These are phyloP conservation scores for Diplolepis rosae DNA, from an alignment of 2,888 invertebrate genomes.

Conservation along the genomic window DNA sequence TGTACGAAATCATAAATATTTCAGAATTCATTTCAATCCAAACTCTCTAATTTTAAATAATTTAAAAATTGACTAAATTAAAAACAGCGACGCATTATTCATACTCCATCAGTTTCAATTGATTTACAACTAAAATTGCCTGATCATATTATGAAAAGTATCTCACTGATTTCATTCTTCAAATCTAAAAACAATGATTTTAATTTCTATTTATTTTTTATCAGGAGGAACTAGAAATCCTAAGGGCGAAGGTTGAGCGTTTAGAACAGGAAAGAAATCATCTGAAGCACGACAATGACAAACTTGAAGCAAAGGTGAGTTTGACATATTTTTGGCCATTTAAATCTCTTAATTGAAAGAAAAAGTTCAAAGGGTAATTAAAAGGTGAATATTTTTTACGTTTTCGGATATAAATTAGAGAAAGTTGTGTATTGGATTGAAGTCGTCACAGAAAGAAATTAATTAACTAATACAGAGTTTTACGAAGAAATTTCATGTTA, in stretches of 20 bases:
- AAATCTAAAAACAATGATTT: no score
- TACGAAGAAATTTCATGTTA: neutral
- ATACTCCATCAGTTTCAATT: no score
- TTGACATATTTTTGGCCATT: neutral
- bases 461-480: neutral
- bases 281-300: slow-evolving; percentile 91
- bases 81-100: no score
- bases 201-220: no score
- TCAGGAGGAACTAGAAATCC: slow-evolving; percentile 90
- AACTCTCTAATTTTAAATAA: no score
- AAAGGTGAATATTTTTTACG: neutral
- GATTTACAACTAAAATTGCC: no score
- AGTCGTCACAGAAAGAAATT: neutral
- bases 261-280: slow-evolving; percentile 89
- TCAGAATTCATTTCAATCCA: no score
- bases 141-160: no score
- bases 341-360: neutral
- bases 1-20: no score
- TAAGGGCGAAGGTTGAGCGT: slow-evolving; percentile 89
- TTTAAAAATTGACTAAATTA: no score
- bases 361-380: neutral
- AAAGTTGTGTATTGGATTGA: neutral
- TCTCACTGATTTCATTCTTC: no score
- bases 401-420: neutral
- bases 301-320: slow-evolving; percentile 92